A percentile compares a stretch with the other conserved stretches of the same genome.
Conservation (phyloP, 1,140 invertebrate genomes). For the Drosophila orena region DNA sequence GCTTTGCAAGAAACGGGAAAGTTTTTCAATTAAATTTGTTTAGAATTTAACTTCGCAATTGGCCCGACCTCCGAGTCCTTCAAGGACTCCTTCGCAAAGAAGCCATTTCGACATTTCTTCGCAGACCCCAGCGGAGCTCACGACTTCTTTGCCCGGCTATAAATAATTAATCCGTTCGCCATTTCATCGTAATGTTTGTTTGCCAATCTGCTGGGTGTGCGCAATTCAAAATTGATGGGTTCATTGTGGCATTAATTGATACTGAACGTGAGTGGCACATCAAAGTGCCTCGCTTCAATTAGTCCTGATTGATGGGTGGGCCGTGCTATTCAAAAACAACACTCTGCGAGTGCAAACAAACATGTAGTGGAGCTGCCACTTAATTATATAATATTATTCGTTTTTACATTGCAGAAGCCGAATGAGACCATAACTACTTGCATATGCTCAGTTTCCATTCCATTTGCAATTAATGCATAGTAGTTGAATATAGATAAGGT, state of each 20-base stretch:
- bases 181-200: slow-evolving; percentile 21
- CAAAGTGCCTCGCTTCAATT: slow-evolving; percentile 44
- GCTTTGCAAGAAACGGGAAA: slow-evolving; percentile 55
- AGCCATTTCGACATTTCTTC: slow-evolving; percentile 23
- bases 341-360: slow-evolving; percentile 1
- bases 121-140: neutral
- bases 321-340: slow-evolving; percentile 14
- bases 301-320: slow-evolving; percentile 32
- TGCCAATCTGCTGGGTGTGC: slow-evolving; percentile 32
- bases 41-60: slow-evolving; percentile 77
- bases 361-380: neutral
- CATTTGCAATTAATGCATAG: too few relatives aligned
- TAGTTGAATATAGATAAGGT: neutral
- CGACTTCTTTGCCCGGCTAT: slow-evolving; percentile 25
- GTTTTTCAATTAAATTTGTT: slow-evolving; percentile 82
- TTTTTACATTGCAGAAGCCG: too few relatives aligned
- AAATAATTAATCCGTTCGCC: slow-evolving; percentile 45
- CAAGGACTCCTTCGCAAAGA: slow-evolving; percentile 30
- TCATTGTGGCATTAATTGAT: slow-evolving; percentile 41
- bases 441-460: neutral
- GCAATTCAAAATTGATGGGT: slow-evolving; percentile 60
- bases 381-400: neutral
- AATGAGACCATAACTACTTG: neutral
- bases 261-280: slow-evolving; percentile 48
- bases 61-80: slow-evolving; percentile 34